Base-by-base conservation (phyloP, 2,113 vertebrate species). In the Anolis carolinensis region DNA sequence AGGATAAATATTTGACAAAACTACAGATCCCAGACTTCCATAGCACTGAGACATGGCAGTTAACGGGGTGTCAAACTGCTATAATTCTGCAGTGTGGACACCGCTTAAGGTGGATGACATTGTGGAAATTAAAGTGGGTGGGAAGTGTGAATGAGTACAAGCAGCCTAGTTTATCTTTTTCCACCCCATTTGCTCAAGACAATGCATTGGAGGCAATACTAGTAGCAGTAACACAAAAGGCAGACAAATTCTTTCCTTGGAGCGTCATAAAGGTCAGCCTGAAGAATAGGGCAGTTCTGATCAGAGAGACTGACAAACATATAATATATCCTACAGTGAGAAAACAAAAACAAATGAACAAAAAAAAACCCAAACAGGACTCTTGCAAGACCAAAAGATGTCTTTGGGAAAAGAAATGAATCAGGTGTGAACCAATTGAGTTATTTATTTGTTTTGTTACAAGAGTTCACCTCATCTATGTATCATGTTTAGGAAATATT, bases 401-500 rank as follows among this genome's bases (percentile, higher is more conserved):
- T 6, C 20, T 52, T 73, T 20, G 18, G 1, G 13, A 7, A 36
- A 32, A 65, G 30, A 48, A 23, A 16, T 32, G 30, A 79, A 48
- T 50, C 76, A 74, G 48, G 27, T 44, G 75, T 55, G 36, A 88
- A 88, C 75, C 73, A 7, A 65, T n/a, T 34, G 68, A 32, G 48
- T 39, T 10, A 27, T 18, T 79, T 71, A 80, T 74, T n/a, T 48
- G 18, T 70, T 65, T 27, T 73, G 36, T 16, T 50, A 77, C 23
- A 13, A 72, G 52, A 52, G n/a, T 27, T 67, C 8, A 73, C 34
- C 1, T 27, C 52, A 67, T 68, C 67, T 79, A 75, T 55, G 32
- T n/a, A 34, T 16, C 52, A 44, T 88, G 82, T 80, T 88, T 84
- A 84, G 68, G 70, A 88, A 88, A 88, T 59, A 84, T 16, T 27